Base-by-base conservation (phyloP, 2,113 vertebrate genomes). In the Callopanchax toddi region DNA sequence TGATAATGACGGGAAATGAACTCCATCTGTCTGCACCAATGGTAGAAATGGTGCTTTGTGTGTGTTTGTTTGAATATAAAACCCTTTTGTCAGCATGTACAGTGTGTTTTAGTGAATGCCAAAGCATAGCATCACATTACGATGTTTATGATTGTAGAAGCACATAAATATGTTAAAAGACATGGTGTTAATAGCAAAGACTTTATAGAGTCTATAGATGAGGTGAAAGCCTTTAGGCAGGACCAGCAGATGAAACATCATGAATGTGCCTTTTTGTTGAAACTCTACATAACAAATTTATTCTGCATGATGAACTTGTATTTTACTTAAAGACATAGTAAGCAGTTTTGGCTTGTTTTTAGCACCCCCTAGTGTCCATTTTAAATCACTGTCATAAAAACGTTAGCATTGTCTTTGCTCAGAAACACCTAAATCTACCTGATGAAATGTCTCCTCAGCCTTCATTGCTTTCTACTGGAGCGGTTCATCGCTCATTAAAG, bases 1-100 rank as follows among this genome's bases (percentile, higher is more conserved):
- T 76, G 68, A 72, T 82, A 82, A 86, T 76, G 55, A 75, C 67
- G 59, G 72, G 77, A 84, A 87, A 90, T 86, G 0, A 63, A 78
- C 67, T 67, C 78, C 84, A 88, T 85, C 83, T 87, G 83, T 85
- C 83, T 87, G 83, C 52, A 43, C 25, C 39, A 43, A 69, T 36
- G 55, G 4, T 32, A 61, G 44, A 67, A 52, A 67, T n/a, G 39
- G 37, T 16, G 18, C 22, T 60, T 18, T 45, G 52, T 49, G 22
- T 40, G 39, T 22, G 40, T 29, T 46, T 25, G 44, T 59, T 11
- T 10, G 7, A 7, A 37, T 55, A 17, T 0, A 25, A 60, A 34
- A 45, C 56, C 42, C 60, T 63, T 75, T 64, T 66, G 55, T 69
- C 55, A 71, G 62, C 40, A 49, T 22, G 22, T 52, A n/a, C 37